Percentiles rank a stretch among this genome's conserved stretches.
These are phyloP conservation scores for Denticeps clupeoides DNA, from an alignment of 2,797 vertebrate genomes.

Conservation along the genomic window DNA sequence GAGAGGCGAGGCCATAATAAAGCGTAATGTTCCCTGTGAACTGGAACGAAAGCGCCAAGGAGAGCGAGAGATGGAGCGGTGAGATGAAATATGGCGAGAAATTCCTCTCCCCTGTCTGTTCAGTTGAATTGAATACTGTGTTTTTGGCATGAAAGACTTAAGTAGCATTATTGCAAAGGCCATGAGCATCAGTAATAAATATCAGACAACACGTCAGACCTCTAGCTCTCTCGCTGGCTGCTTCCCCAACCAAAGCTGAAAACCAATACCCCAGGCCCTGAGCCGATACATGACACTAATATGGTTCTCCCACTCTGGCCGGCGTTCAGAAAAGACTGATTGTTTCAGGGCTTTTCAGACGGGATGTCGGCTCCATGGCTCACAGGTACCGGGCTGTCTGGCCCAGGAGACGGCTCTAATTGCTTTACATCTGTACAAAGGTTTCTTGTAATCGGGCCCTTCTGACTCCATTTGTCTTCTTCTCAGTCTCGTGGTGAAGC, in stretches of 20 bases:
- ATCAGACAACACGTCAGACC: too few species aligned
- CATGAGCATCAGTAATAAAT: too few species aligned
- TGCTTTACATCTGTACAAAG: constrained; percentile 99
- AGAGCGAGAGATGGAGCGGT: not conserved
- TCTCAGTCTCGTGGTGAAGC: constrained; percentile 89
- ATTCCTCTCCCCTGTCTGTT: not conserved
- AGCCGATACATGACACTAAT: constrained; percentile 85
- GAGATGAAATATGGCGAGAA: constrained; percentile 25
- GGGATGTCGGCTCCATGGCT: constrained; percentile 82
- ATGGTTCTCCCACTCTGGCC: constrained; percentile 75
- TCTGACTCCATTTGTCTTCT: constrained; percentile 98
- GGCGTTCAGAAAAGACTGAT: constrained; percentile 78
- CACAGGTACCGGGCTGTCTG: constrained; percentile 73
- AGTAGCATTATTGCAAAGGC: too few species aligned
- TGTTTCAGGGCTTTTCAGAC: constrained; percentile 79
- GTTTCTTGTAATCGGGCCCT: constrained; percentile 95
- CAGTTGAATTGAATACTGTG: not conserved
- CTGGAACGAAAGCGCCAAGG: not conserved
- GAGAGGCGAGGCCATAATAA: constrained; percentile 56
- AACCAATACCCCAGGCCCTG: constrained; percentile 66
- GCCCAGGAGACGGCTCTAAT: constrained; percentile 90
- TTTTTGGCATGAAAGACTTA: too few species aligned
- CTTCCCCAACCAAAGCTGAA: constrained; percentile 60
- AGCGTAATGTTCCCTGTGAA: constrained; percentile 53
- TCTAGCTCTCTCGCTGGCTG: constrained; percentile 57